Base-by-base conservation (phyloP, 30 jellyfish, hydroid and myxozoan genomes). In the Hydra vulgaris region DNA sequence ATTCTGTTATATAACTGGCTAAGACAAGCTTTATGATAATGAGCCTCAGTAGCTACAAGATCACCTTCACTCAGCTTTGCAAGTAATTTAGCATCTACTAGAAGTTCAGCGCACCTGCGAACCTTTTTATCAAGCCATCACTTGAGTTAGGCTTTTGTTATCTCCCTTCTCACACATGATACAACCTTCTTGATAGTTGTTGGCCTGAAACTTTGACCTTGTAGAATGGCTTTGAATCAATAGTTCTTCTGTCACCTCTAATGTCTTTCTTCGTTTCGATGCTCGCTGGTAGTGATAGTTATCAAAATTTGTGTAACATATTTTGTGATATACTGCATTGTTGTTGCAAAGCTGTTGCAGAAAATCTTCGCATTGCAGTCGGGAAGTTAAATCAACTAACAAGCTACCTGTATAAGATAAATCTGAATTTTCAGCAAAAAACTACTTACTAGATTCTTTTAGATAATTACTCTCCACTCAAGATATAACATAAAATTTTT, bases 21-120 rank as follows among this genome's bases (percentile, higher is more conserved):
- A 56, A 56, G 71, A 17, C n/a, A 56, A 15, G 17, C 18, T 15
- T 56, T 56, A 56, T 56, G 71, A 56, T 56, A 56, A 56, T 56
- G 71, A 56, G 71, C 71, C 71, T 56, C 71, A 56, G 71, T 56
- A 56, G n/a, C 71, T 56, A n/a, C n/a, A n/a, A n/a, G n/a, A n/a
- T n/a, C n/a, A n/a, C n/a, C n/a, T n/a, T n/a, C n/a, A n/a, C n/a
- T n/a, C n/a, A n/a, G n/a, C n/a, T n/a, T n/a, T n/a, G n/a, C n/a
- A n/a, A n/a, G n/a, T n/a, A n/a, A n/a, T 56, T 56, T 56, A 56
- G 71, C 71, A 56, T 56, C 71, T 56, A 56, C 17, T 56, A 56
- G 71, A 56, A 56, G 71, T n/a, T 56, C 71, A n/a, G 71, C 71
- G n/a, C 71, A 56, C 18, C 71, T 56, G 18, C 71, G n/a, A 56